Evolutionary conservation across 1,140 invertebrate species (phyloP), one percentile per base, ranked within the genome.

Genomic region (Drosophila melanogaster): DNA sequence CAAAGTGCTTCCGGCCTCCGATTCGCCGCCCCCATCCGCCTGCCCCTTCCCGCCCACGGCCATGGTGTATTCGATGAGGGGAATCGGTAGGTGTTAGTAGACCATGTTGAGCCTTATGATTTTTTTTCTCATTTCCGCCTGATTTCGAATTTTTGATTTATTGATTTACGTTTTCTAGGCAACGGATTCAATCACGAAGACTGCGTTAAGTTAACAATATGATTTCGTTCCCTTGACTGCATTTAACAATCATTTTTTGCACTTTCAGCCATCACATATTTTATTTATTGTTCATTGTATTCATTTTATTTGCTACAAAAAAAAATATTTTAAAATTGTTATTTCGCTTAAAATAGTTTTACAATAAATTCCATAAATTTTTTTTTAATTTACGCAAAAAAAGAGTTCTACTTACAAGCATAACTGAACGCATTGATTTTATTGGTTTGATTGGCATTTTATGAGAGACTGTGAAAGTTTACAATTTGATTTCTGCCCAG

Each of bases 1-100:
- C 55, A 92, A 91, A 90, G 90, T 92, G 77, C 90, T 92, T 91
- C 91, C 91, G 62, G 91, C 90, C 65, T 92, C 89, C 24, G 91
- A 92, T 46, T 92, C 90, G 49, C 91, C 91, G 41, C 91, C 91
- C 15, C 91, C 91, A 22, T 81, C 90, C 33, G 69, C 90, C 24
- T 92, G 91, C 62, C 91, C 96, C 19, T 97, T 97, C 91, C 96
- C 96, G 30, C 96, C 96, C 12, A 97, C 96, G 14, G 96, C 97
- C 10, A 97, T 97, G 96, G 96, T 97, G 2, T 97, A 97, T 83
- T 97, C 96, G 50, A 94, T 97, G 90, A 56, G 91, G 69, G 91
- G 91, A 55, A 67, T 92, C 35, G 91, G 91, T 92, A 92, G 54
- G 95, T 92, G 91, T 92, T 91, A 92, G 91, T 92, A 94, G 91